These are phyloP conservation scores for Acanthococcus lagerstroemiae DNA, from an alignment of 2,888 invertebrate genomes.

Conservation along the genomic window DNA sequence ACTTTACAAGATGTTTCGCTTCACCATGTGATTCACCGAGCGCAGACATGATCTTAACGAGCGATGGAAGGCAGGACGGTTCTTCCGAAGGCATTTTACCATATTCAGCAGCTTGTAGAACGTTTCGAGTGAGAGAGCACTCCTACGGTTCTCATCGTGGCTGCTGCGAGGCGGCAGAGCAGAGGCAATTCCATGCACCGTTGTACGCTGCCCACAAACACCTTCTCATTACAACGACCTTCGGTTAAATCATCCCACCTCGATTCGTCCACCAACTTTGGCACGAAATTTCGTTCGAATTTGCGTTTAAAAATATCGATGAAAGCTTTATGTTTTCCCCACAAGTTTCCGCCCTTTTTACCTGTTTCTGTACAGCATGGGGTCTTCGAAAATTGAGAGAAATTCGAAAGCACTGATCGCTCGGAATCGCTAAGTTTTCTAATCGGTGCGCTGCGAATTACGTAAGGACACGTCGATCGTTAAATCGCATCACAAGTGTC, in stretches of 20 bases:
- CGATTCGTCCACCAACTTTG: slow-evolving; percentile 14
- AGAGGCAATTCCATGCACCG: slow-evolving; percentile 25
- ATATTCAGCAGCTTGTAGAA: slow-evolving; percentile 23
- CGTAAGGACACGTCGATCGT: no score
- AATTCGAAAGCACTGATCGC: no score
- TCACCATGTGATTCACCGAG: slow-evolving; percentile 12
- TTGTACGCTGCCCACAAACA: slow-evolving; percentile 27
- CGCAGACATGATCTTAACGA: not conserved
- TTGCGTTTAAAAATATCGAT: not conserved
- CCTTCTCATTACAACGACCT: slow-evolving; percentile 28
- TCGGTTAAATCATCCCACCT: slow-evolving; percentile 19
- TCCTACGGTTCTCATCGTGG: slow-evolving; percentile 19
- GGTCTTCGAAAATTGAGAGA: no score
- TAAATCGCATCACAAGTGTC: no score
- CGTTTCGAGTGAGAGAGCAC: slow-evolving; percentile 12
- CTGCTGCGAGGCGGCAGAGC: slow-evolving; percentile 8
- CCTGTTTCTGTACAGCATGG: not conserved
- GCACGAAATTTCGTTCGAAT: slow-evolving; percentile 5
- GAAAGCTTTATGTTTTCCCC: not conserved
- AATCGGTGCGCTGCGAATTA: no score
- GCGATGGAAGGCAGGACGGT: slow-evolving; percentile 1
- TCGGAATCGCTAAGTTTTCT: no score
- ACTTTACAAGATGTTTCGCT: no score
- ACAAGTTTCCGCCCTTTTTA: not conserved
- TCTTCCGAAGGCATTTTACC: slow-evolving; percentile 26